Evolutionary conservation across 37 sponge, comb jelly and placozoan species (phyloP).

Genomic region (Crambe crambe): DNA sequence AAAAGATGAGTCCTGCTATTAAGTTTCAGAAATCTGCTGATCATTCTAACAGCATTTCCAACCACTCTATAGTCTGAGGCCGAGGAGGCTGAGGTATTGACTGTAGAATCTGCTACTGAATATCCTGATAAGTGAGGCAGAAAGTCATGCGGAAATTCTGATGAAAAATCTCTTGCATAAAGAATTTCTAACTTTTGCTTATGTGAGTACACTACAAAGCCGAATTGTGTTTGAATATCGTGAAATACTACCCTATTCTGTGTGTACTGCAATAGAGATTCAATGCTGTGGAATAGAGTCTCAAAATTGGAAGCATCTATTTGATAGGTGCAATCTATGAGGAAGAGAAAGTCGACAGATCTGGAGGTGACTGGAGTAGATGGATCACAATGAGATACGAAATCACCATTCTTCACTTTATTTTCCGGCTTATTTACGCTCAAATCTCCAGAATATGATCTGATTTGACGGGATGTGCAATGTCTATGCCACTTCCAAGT

Average conservation of each 20-base stretch:
- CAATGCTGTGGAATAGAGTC: neutral
- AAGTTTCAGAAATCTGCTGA: neutral
- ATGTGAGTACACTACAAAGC: neutral
- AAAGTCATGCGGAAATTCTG: neutral
- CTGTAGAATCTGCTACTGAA: neutral
- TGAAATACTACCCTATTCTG: neutral
- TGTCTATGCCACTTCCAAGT: neutral
- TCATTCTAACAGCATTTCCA: neutral
- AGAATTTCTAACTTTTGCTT: neutral
- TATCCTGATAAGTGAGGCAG: neutral
- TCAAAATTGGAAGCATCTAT: neutral
- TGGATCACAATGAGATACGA: neutral
- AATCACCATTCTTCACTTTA: neutral
- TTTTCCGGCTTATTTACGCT: too few species aligned
- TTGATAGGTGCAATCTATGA: neutral
- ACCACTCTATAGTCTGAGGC: neutral
- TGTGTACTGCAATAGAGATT: neutral
- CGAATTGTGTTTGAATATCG: neutral
- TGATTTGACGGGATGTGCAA: neutral
- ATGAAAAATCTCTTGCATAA: neutral
- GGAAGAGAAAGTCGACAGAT: constrained; percentile 22
- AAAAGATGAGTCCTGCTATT: neutral
- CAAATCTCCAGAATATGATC: neutral
- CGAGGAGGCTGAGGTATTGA: neutral
- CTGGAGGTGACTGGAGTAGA: neutral